Evolutionary conservation across 2,888 invertebrate species (phyloP), one percentile per base, ranked within the genome.

Genomic region (Aleiodes testaceus): DNA sequence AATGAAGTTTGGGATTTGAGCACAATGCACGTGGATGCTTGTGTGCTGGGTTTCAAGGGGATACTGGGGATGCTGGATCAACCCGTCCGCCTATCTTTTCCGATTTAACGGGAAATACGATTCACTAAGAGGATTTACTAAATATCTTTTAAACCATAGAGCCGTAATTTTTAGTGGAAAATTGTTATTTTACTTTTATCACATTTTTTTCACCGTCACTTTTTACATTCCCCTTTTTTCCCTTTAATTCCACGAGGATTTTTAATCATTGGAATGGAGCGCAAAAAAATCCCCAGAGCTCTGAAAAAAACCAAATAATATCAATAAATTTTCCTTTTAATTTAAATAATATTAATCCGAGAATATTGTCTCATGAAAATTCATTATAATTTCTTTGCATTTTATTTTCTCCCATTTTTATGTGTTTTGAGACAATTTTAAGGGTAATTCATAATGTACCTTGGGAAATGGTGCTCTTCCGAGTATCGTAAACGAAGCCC

Each of bases 61-160:
- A 26, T 14, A 47, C 47, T n/a, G 59, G 12, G 14, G 42, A 18
- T 30, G 18, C 44, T 14, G 63, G 71, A 66, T 66, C 26, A 71
- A 50, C 49, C 30, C 49, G 20, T 50, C 22, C 26, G n/a, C 30
- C 52, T 70, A 65, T 70, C 26, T 71, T 66, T 55, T 59, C 47
- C 55, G 42, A 61, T 71, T 71, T 55, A 66, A 61, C 66, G 66
- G 50, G 52, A 64, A 71, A 71, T 71, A 63, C 66, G 50, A 71
- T 66, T 61, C 71, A 61, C 66, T 71, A 71, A 71, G 66, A 66
- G 71, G 71, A 71, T 71, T 71, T 71, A 66, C 26, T 66, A 50
- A 66, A 66, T 64, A 71, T 71, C 61, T 66, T 66, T 42, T 12
- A 47, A 16, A 36, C 70, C 22, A 47, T 45, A 36, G 59, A 30